A percentile compares a stretch with the other conserved stretches of the same genome.
phyloP scores from a whole-genome alignment of 1,140 invertebrate species.

The Asbolus verrucosus region DNA sequence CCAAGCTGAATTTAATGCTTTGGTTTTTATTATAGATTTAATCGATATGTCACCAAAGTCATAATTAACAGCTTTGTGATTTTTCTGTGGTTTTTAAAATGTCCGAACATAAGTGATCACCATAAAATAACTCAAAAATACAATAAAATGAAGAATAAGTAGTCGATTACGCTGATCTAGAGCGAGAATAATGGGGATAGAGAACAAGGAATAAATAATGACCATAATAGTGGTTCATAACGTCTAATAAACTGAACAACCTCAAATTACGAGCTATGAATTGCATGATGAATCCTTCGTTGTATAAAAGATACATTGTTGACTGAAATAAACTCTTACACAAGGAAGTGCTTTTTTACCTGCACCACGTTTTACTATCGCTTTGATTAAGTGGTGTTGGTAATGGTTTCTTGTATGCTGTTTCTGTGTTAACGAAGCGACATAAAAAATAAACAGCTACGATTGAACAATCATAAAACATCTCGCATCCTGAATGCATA shows the following conservation, averaged over 20 bases:
- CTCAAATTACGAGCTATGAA: conserved; percentile 20
- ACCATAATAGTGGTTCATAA: conserved; percentile 5
- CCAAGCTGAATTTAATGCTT: no score
- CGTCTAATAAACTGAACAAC: conserved; percentile 26
- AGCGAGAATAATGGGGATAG: not conserved
- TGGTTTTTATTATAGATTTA: no score
- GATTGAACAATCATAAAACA: not conserved
- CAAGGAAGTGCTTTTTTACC: no score
- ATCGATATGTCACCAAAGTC: no score
- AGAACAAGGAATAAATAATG: conserved; percentile 28
- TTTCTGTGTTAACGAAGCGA: no score
- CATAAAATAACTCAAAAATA: no score
- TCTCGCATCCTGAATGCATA: not conserved
- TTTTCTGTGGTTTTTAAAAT: no score
- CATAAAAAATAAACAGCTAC: not conserved
- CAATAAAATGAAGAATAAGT: no score
- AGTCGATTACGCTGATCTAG: not conserved
- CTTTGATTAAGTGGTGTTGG: no score
- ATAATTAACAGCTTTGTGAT: no score
- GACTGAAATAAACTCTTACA: conserved; percentile 16
- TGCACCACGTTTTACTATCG: not conserved
- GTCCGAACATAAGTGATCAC: no score
- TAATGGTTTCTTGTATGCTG: no score
- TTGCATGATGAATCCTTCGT: conserved; percentile 14
- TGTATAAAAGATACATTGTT: conserved; percentile 22